Base-by-base conservation (phyloP, 2,888 invertebrate species). In the Lordiphosa fenestrarum region DNA sequence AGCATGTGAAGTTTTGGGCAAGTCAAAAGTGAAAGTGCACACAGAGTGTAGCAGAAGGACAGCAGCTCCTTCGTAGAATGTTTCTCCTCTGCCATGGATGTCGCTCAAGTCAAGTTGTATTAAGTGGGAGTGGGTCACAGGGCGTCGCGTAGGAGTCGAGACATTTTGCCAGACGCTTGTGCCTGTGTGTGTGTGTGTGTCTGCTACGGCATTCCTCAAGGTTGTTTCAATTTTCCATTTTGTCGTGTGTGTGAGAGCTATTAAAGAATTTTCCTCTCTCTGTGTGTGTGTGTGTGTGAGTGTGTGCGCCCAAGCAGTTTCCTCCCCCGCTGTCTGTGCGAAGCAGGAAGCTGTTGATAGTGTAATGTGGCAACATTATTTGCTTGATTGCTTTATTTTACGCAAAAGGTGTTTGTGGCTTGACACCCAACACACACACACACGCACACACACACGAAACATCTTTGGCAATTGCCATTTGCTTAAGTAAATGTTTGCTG, bases 161-260 rank as follows among this genome's bases (percentile, higher is more conserved):
- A 84, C 85, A 82, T 70, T 69, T 49, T 69, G 82, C 73, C 78
- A 85, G 84, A 82, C 84, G 74, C 69, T 77, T 64, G 64, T 71
- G 65, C 62, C 59, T 53, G 51, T 49, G 49, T 50, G 36, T 49
- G 44, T 44, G 47, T 61, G 52, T 65, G 49, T 61, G 53, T 64
- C n/a, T n/a, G 57, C 35, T 56, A 51, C 52, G 87, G 86, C 78
- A 84, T 87, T 87, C 87, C 87, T 87, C 87, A 87, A 87, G 87
- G 87, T 87, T 87, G 78, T 83, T 78, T 82, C 78, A 72, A 76
- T 82, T 81, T 84, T 73, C 66, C 72, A 71, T 69, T 66, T 73
- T 63, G 55, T 52, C 52, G 36, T 57, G 44, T 21, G 44, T 52
- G 39, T 38, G 44, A 44, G 47, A 58, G 23, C 71, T 56, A 71